phyloP scores from a whole-genome alignment of 37 sponge, comb jelly and placozoan species.

The Eunapius fragilis region DNA sequence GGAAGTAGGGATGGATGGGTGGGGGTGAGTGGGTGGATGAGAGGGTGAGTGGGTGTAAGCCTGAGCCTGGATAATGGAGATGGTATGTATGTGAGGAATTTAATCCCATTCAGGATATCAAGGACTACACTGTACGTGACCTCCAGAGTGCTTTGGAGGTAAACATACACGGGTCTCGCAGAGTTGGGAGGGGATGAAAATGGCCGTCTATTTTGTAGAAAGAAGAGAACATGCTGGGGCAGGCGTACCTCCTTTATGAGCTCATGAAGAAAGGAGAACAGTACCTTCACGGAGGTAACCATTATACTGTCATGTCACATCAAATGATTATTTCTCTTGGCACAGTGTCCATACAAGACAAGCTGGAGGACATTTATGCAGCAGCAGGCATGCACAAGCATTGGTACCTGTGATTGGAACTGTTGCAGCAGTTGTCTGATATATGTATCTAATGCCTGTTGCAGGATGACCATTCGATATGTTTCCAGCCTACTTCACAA shows the following conservation, averaged over 20 bases:
- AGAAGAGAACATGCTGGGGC: conserved; percentile 7
- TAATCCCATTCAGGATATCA: conserved; percentile 24
- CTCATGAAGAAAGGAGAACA: conserved; percentile 43
- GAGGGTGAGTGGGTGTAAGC: too few species aligned
- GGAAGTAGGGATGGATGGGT: too few species aligned
- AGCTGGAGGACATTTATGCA: conserved; percentile 49
- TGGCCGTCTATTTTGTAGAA: neutral
- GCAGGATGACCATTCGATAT: conserved; percentile 75
- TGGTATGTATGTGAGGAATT: too few species aligned
- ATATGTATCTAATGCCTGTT: neutral
- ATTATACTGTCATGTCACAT: too few species aligned
- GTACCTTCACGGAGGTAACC: neutral
- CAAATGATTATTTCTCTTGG: too few species aligned
- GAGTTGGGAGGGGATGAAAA: neutral
- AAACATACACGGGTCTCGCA: neutral
- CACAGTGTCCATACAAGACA: conserved; percentile 43
- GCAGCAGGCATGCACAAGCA: conserved; percentile 57
- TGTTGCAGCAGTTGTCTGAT: neutral
- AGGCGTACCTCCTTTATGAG: conserved; percentile 63
- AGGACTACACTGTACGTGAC: conserved; percentile 4
- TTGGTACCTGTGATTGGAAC: conserved; percentile 41
- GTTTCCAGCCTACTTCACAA: conserved; percentile 76
- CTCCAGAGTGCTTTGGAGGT: conserved; percentile 11
- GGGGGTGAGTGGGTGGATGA: too few species aligned
- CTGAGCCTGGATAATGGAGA: too few species aligned